Percentiles rank a stretch among this genome's conserved stretches.
phyloP scores from a whole-genome alignment of 92 coral and sea anemone genomes.

The Porites rus region DNA sequence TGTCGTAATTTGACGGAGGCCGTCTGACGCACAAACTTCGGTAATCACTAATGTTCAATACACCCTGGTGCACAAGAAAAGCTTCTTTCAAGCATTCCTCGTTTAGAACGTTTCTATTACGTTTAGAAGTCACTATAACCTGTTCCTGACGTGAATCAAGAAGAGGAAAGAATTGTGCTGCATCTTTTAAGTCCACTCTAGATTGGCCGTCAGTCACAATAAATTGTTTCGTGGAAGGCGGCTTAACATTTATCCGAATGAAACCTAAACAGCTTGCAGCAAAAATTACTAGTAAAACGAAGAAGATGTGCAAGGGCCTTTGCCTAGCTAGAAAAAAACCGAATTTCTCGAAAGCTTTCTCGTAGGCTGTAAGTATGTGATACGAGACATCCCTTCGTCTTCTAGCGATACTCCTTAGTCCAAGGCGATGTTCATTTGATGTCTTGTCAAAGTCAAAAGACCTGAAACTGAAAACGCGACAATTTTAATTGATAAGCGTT shows the following conservation, averaged over 20 bases:
- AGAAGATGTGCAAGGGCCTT: background rate
- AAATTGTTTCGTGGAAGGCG: conserved; percentile 22
- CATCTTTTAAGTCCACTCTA: conserved; percentile 21
- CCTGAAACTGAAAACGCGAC: background rate
- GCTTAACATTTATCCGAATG: conserved; percentile 27
- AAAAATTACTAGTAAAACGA: conserved; percentile 5
- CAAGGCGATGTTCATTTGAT: background rate
- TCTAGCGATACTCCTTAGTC: background rate
- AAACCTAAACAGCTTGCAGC: conserved; percentile 46
- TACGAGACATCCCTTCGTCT: background rate
- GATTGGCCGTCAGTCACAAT: conserved; percentile 15
- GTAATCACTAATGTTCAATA: conserved; percentile 50
- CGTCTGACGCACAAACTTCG: conserved; percentile 29
- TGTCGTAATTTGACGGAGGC: background rate
- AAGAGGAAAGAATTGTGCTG: conserved; percentile 38
- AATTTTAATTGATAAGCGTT: background rate
- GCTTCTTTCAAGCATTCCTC: conserved; percentile 58
- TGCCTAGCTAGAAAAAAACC: conserved; percentile 51
- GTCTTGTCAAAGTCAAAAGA: background rate
- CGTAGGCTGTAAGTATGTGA: conserved; percentile 16
- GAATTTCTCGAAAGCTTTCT: conserved; percentile 41
- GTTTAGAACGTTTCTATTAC: conserved; percentile 44
- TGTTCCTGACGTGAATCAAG: conserved; percentile 54
- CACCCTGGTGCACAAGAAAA: conserved; percentile 30
- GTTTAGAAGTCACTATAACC: conserved; percentile 40